phyloP scores from a whole-genome alignment of 2,797 vertebrate genomes.

The Dicrostonyx torquatus region DNA sequence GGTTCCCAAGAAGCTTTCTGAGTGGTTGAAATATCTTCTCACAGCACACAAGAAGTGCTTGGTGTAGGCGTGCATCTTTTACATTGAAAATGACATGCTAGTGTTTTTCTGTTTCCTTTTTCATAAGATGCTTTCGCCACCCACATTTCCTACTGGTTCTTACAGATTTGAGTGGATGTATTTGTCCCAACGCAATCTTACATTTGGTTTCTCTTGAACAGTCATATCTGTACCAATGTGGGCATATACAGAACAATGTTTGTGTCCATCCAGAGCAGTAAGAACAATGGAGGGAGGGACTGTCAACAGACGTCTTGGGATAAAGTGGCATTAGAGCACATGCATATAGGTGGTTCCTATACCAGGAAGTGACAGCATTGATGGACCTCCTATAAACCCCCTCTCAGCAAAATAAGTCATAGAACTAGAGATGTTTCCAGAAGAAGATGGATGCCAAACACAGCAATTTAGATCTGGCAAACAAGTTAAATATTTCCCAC shows the following conservation, averaged over 20 bases:
- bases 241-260: not conserved
- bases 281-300: not conserved
- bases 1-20: constrained; percentile 22
- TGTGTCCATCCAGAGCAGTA: not conserved
- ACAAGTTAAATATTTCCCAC: not conserved
- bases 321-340: not conserved
- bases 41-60: not conserved
- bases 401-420: too few species aligned
- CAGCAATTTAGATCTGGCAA: not conserved
- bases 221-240: not conserved
- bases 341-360: not conserved
- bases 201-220: not conserved
- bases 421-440: not conserved
- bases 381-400: not conserved
- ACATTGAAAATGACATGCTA: not conserved
- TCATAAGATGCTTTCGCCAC: not conserved
- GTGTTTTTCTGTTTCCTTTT: constrained; percentile 11
- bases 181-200: not conserved
- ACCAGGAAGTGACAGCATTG: not conserved
- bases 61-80: not conserved
- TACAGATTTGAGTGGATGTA: not conserved
- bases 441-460: not conserved
- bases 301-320: not conserved
- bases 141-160: not conserved
- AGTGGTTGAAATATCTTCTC: not conserved